These are phyloP conservation scores for Periophthalmodon schlosseri DNA, from an alignment of 2,113 vertebrate genomes.

Conservation along the genomic window DNA sequence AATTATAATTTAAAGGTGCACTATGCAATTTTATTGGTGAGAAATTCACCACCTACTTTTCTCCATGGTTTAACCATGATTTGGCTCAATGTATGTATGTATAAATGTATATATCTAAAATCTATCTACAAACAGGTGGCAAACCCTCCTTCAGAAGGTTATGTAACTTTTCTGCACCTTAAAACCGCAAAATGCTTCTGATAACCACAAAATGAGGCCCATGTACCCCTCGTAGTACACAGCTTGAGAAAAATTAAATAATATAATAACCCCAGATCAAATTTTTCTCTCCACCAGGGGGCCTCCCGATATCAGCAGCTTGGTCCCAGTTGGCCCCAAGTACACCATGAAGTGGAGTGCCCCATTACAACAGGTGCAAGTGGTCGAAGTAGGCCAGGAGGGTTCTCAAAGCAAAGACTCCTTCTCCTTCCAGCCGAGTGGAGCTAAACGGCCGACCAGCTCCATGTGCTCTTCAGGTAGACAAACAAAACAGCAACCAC, in stretches of 20 bases:
- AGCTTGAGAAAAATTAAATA: not conserved
- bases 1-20: too few relatives aligned
- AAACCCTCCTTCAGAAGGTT: too few relatives aligned
- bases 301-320: conserved; percentile 90
- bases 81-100: not conserved
- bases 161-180: not conserved
- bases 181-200: not conserved
- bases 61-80: not conserved
- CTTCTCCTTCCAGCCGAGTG: conserved; percentile 75
- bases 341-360: conserved; percentile 96
- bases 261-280: not conserved
- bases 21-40: not conserved
- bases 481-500: conserved; percentile 7
- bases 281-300: conserved; percentile 62
- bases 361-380: conserved; percentile 89
- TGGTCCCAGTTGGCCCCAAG: conserved; percentile 91
- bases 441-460: conserved; percentile 66
- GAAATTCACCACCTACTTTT: not conserved
- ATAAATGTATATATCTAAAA: too few relatives aligned
- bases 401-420: conserved; percentile 80
- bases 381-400: conserved; percentile 91
- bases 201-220: not conserved
- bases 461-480: conserved; percentile 60
- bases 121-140: too few relatives aligned
- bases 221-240: not conserved